phyloP scores from a whole-genome alignment of 2,113 vertebrate genomes.

The Stegostoma tigrinum region DNA sequence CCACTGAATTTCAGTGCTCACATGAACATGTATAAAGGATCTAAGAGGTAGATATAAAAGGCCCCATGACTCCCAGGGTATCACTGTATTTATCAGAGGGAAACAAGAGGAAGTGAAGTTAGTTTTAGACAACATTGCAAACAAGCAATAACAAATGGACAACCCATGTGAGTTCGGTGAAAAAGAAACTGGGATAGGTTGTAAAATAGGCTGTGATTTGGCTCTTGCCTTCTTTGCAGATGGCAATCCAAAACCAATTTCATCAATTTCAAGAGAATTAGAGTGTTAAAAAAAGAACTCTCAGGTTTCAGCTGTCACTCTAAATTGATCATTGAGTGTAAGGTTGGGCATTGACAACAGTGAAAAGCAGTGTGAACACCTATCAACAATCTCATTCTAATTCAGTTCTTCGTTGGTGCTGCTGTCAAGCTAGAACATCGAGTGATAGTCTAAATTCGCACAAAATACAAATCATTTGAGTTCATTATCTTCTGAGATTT shows the following conservation, averaged over 20 bases:
- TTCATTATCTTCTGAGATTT: conserved; percentile 15
- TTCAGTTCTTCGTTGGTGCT: not conserved
- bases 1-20: not conserved
- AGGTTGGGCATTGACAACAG: not conserved
- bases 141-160: not conserved
- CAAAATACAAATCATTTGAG: not conserved
- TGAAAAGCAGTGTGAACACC: not conserved
- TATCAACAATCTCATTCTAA: not conserved
- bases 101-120: not conserved
- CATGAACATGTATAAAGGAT: not conserved
- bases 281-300: not conserved
- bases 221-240: no score
- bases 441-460: not conserved
- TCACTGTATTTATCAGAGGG: not conserved
- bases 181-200: not conserved
- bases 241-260: not conserved
- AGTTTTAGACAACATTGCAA: not conserved
- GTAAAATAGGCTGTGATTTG: not conserved
- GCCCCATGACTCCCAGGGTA: not conserved
- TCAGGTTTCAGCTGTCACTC: not conserved
- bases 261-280: not conserved
- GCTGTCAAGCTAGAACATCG: not conserved
- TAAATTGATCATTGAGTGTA: not conserved
- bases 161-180: not conserved
- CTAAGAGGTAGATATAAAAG: not conserved